Conservation (phyloP, 2,888 invertebrate genomes). For the Syrphus vitripennis region DNA sequence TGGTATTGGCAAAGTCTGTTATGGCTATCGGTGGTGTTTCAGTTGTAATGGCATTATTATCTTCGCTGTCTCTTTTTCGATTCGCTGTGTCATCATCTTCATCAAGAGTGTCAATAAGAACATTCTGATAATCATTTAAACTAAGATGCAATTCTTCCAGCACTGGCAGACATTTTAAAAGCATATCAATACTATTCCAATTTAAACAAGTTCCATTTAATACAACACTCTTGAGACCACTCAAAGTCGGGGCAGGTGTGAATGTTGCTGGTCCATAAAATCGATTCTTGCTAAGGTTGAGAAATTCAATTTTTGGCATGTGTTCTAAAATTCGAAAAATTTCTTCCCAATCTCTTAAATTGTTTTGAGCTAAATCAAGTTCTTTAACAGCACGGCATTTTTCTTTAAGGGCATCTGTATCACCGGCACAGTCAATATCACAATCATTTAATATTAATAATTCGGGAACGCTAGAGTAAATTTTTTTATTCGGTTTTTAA, state of each 20-base stretch:
- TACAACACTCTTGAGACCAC: constrained; percentile 88
- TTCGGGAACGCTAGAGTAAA: constrained; percentile 86
- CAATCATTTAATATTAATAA: constrained; percentile 94
- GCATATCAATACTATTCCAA: constrained; percentile 90
- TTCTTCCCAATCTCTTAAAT: constrained; percentile 93
- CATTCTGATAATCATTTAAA: constrained; percentile 92
- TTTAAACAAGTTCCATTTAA: constrained; percentile 93
- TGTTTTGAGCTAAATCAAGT: constrained; percentile 96
- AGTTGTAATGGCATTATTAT: constrained; percentile 30
- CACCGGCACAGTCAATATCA: constrained; percentile 94
- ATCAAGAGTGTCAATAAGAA: constrained; percentile 84
- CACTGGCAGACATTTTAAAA: constrained; percentile 89
- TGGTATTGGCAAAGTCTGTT: constrained; percentile 2
- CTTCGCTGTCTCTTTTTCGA: constrained; percentile 66
- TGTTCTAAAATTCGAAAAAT: constrained; percentile 93
- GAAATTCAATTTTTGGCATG: constrained; percentile 94
- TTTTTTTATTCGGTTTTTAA: not conserved
- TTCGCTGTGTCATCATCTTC: constrained; percentile 72
- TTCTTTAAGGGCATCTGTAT: constrained; percentile 88
- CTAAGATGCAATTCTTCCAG: constrained; percentile 96
- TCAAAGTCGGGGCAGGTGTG: constrained; percentile 79
- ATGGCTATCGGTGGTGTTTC: constrained; percentile 36
- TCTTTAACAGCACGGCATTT: constrained; percentile 96
- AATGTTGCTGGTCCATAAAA: constrained; percentile 87
- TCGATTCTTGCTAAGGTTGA: constrained; percentile 95